Evolutionary conservation across 1,140 invertebrate species (phyloP).

Genomic region (Drosophila arawakana): DNA sequence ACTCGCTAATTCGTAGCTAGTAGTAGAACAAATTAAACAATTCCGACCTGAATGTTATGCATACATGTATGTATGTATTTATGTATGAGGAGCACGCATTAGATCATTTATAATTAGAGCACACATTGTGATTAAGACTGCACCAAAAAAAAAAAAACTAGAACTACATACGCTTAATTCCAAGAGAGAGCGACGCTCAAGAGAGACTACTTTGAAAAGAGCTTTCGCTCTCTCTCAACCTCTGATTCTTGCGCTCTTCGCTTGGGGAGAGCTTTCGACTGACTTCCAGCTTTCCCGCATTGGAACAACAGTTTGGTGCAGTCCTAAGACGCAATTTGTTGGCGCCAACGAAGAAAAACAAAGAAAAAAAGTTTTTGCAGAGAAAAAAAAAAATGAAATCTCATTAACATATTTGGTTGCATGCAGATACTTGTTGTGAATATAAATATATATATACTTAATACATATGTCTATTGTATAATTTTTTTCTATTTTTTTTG

Average conservation of each 20-base stretch:
- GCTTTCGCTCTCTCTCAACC: no score
- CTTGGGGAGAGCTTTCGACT: no score
- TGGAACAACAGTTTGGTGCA: not conserved
- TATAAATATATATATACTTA: conserved; percentile 15
- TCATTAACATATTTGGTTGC: conserved; percentile 25
- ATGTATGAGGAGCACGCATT: conserved; percentile 16
- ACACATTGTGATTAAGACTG: conserved; percentile 14
- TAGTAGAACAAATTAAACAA: not conserved
- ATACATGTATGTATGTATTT: not conserved
- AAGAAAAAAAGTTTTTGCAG: conserved; percentile 1
- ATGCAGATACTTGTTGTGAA: conserved; percentile 26
- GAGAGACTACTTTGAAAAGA: not conserved
- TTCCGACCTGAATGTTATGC: not conserved
- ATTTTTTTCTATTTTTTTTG: not conserved
- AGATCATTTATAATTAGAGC: conserved; percentile 11
- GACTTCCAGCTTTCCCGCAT: no score
- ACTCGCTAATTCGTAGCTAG: not conserved
- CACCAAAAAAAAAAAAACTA: conserved; percentile 2
- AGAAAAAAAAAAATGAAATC: not conserved
- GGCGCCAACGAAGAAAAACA: not conserved
- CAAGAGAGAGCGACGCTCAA: conserved; percentile 14
- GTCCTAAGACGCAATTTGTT: no score
- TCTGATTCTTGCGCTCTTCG: no score
- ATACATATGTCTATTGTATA: conserved; percentile 7
- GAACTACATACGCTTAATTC: not conserved